Evolutionary conservation across 2,888 invertebrate genomes (phyloP), one percentile per base, ranked within the genome.

Genomic region (Tetragnatha montana): DNA sequence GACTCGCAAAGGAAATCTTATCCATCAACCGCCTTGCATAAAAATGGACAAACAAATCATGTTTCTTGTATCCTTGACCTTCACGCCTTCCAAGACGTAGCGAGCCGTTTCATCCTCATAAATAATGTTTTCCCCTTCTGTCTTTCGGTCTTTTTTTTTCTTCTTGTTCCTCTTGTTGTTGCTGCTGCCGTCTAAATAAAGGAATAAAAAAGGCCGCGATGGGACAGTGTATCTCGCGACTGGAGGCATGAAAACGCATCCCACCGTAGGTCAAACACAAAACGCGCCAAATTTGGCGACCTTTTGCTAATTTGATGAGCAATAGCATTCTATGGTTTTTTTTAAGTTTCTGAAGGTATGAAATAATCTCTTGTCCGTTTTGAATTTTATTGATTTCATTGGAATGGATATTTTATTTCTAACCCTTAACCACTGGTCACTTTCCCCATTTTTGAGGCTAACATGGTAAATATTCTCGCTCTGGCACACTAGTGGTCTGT

Each of bases 1-100:
- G 73, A 51, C 82, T 82, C 60, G 74, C 22, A 7, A 35, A 71
- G 50, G 22, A 74, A 21, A 82, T 82, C 82, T 22, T 74, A 82
- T 82, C 74, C 82, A 74, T 82, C 82, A 82, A 82, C 74, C 49
- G 69, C 47, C 71, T 49, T 70, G 35, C 21, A 82, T 21, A 74
- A 79, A 74, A 86, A 80, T 17, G 74, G 68, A 86, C 60, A 84
- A 80, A 86, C 80, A 86, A 80, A 80, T 86, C 86, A 80, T 74
- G 79, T 86, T 86, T 60, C 51, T 80, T 80, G 21, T 84, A 51
- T 51, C 86, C 80, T 80, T 80, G 82, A 82, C 82, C 82, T 82
- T 82, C 86, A 80, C 74, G 80, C 68, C 80, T 73, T 51, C 51
- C 35, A 68, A 73, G 74, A 80, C 73, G 50, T 68, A 19, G 74